Conservation (phyloP, 2,113 vertebrate genomes). For the Saccopteryx leptura region DNA sequence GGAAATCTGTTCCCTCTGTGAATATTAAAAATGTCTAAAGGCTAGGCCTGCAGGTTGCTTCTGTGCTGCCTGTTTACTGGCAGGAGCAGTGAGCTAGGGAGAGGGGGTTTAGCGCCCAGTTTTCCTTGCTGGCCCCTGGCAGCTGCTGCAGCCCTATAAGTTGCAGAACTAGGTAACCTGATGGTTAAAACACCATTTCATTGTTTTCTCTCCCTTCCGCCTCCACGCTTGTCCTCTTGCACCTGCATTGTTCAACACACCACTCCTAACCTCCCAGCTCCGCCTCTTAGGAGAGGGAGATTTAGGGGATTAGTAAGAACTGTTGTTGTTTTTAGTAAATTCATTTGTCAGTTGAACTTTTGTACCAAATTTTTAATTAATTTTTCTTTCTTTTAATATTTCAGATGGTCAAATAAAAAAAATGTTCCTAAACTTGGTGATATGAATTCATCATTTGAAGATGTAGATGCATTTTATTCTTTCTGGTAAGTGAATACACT, state of each 20-base stretch:
- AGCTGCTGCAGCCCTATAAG: not conserved
- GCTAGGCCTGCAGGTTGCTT: not conserved
- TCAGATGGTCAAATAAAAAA: conserved; percentile 97
- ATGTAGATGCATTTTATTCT: conserved; percentile 98
- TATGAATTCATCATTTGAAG: conserved; percentile 95
- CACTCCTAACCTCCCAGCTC: not conserved
- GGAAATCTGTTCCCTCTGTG: not conserved
- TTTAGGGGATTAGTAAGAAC: conserved; percentile 20
- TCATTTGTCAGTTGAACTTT: not conserved
- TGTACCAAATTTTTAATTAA: conserved; percentile 34
- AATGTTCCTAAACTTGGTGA: conserved; percentile 94
- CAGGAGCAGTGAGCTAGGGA: not conserved
- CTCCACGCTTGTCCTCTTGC: not conserved
- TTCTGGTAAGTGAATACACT: conserved; percentile 93
- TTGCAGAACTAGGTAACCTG: not conserved
- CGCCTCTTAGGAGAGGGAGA: not conserved
- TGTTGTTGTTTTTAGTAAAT: conserved; percentile 28
- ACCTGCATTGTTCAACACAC: not conserved
- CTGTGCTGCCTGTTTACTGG: not conserved
- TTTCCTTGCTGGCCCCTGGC: not conserved
- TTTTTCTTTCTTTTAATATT: conserved; percentile 73
- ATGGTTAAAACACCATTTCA: not conserved
- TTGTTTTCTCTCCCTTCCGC: not conserved
- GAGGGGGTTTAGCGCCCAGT: not conserved
- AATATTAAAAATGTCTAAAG: not conserved